These are phyloP conservation scores for Phoxinus dragarum DNA, from an alignment of 2,797 vertebrate species.

Conservation along the genomic window DNA sequence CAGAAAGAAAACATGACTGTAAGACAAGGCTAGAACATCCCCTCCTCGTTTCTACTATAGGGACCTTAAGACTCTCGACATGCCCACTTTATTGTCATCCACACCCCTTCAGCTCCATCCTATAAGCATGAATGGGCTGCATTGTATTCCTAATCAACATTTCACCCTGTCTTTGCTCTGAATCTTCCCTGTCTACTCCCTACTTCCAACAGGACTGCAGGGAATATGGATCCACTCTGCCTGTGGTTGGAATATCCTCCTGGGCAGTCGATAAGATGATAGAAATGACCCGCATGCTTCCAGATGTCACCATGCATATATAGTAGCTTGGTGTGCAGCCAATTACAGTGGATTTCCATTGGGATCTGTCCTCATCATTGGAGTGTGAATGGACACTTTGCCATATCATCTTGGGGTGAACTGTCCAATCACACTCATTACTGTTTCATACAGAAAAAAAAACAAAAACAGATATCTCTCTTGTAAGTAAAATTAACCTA, in stretches of 20 bases:
- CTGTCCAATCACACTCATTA: background rate
- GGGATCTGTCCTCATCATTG: constrained; percentile 29
- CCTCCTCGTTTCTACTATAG: background rate
- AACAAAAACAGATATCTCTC: background rate
- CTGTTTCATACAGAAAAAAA: background rate
- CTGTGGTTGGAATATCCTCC: constrained; percentile 17
- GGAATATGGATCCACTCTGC: constrained; percentile 28
- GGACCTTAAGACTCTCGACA: constrained; percentile 7
- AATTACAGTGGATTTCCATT: constrained; percentile 29
- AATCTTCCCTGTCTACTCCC: constrained; percentile 18
- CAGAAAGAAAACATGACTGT: background rate
- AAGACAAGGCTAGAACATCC: background rate
- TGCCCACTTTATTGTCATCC: constrained; percentile 24
- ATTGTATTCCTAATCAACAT: constrained; percentile 6
- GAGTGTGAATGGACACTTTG: constrained; percentile 19
- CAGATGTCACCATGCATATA: constrained; percentile 37
- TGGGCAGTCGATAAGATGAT: constrained; percentile 18
- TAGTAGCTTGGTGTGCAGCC: constrained; percentile 12
- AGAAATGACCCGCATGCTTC: constrained; percentile 35
- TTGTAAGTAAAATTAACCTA: background rate
- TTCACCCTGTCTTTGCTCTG: constrained; percentile 25
- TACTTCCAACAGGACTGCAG: constrained; percentile 22
- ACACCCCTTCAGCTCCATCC: background rate
- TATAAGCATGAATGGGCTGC: background rate
- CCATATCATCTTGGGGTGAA: background rate